These are phyloP conservation scores for Ceratosolen solmsi DNA, from an alignment of 1,140 invertebrate species.

Conservation along the genomic window DNA sequence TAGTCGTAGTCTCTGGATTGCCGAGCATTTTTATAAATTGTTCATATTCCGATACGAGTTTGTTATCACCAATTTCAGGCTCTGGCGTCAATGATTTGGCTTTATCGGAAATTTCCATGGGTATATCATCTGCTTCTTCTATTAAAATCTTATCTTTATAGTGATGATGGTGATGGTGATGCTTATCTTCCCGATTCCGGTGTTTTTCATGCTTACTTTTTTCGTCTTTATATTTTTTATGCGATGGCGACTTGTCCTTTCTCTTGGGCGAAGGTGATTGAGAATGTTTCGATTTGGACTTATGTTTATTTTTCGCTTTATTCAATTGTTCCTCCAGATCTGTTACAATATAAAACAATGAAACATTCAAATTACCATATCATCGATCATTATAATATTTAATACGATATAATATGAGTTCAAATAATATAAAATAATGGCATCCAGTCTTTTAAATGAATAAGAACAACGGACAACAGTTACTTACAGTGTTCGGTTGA, in stretches of 20 bases:
- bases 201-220: constrained; percentile 46
- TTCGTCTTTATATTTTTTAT: constrained; percentile 39
- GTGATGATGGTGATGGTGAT: constrained; percentile 44
- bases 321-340: constrained; percentile 19
- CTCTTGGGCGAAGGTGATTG: constrained; percentile 33
- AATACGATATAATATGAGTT: too few relatives aligned
- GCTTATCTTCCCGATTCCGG: constrained; percentile 38
- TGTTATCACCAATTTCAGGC: constrained; percentile 60
- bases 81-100: constrained; percentile 32
- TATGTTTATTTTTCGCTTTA: constrained; percentile 31
- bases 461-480: too few relatives aligned
- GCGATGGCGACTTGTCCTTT: constrained; percentile 20
- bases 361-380: too few relatives aligned
- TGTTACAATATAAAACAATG: constrained; percentile 4
- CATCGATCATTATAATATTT: too few relatives aligned
- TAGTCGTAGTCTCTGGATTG: constrained; percentile 21
- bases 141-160: constrained; percentile 35
- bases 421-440: not conserved
- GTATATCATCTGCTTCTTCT: constrained; percentile 8
- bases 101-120: constrained; percentile 24
- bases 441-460: too few relatives aligned
- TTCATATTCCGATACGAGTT: constrained; percentile 70
- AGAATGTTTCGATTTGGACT: constrained; percentile 33
- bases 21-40: constrained; percentile 72
- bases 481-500: constrained; percentile 22